Percentiles rank a stretch among this genome's conserved stretches.
These are phyloP conservation scores for Ceratosolen fusciceps DNA, from an alignment of 1,140 invertebrate genomes.

Conservation along the genomic window DNA sequence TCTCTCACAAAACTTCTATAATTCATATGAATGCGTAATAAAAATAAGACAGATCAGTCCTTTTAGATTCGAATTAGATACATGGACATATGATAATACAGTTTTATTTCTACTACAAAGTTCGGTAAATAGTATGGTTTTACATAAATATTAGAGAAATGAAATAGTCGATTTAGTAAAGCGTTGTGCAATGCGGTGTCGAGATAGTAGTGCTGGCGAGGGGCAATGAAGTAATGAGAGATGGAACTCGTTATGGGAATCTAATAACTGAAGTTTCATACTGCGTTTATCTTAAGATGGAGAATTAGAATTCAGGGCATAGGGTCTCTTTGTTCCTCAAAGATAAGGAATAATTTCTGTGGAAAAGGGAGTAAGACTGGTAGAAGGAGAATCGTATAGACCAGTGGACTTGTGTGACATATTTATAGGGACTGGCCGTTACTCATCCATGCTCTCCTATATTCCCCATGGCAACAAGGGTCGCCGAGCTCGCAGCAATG, in stretches of 20 bases:
- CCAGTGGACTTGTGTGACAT: neutral
- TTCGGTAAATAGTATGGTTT: neutral
- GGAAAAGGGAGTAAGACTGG: neutral
- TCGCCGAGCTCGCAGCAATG: conserved; percentile 40
- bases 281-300: conserved; percentile 43
- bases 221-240: neutral
- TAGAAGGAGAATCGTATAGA: neutral
- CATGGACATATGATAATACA: neutral
- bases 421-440: conserved; percentile 21
- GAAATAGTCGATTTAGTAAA: too few species aligned
- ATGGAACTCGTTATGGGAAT: conserved; percentile 11
- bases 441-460: conserved; percentile 18
- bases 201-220: neutral
- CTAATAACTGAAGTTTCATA: conserved; percentile 14
- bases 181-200: neutral
- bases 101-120: conserved; percentile 6
- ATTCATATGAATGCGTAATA: conserved; percentile 9
- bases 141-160: neutral
- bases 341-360: conserved; percentile 47
- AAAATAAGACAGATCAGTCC: neutral
- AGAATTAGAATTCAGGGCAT: conserved; percentile 38
- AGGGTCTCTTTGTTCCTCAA: neutral
- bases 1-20: neutral
- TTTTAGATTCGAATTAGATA: conserved; percentile 20
- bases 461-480: conserved; percentile 14